Evolutionary conservation across 2,888 invertebrate genomes (phyloP).

Genomic region (Drosophila histrio): DNA sequence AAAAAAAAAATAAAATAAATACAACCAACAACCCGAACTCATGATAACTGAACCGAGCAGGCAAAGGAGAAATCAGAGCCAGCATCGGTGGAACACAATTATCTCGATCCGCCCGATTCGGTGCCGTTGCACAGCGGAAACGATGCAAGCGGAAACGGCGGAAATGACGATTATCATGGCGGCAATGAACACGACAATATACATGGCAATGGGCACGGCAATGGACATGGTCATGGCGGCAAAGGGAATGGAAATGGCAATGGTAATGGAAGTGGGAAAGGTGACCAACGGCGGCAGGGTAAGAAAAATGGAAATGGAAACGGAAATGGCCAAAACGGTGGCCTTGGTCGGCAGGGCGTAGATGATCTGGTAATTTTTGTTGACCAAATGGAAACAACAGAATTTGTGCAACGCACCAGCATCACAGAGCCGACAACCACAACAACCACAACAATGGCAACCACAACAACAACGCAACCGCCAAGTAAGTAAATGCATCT

Average conservation of each 20-base stretch:
- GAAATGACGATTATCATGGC: constrained; percentile 83
- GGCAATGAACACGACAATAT: constrained; percentile 58
- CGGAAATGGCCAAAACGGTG: constrained; percentile 36
- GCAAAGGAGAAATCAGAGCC: constrained; percentile 82
- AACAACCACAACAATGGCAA: constrained; percentile 85
- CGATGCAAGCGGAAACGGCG: constrained; percentile 84
- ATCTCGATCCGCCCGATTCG: constrained; percentile 83
- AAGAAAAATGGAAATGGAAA: constrained; percentile 24
- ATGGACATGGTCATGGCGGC: constrained; percentile 46
- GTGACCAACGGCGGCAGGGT: constrained; percentile 38
- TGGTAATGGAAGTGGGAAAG: constrained; percentile 46
- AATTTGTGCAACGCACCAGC: constrained; percentile 84
- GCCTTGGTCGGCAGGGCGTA: constrained; percentile 58
- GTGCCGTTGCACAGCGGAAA: constrained; percentile 83
- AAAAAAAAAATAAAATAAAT: constrained; percentile 53
- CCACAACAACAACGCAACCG: constrained; percentile 86
- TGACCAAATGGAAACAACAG: constrained; percentile 85
- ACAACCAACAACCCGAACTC: constrained; percentile 12
- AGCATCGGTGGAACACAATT: constrained; percentile 83
- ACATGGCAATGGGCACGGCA: constrained; percentile 60
- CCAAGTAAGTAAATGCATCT: constrained; percentile 85
- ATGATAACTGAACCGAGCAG: constrained; percentile 47
- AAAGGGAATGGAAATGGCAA: constrained; percentile 22
- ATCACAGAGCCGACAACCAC: constrained; percentile 83
- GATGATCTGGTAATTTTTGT: constrained; percentile 83